These are phyloP conservation scores for Aplidium turbinatum DNA, from an alignment of 23 tunicate species.

Conservation along the genomic window DNA sequence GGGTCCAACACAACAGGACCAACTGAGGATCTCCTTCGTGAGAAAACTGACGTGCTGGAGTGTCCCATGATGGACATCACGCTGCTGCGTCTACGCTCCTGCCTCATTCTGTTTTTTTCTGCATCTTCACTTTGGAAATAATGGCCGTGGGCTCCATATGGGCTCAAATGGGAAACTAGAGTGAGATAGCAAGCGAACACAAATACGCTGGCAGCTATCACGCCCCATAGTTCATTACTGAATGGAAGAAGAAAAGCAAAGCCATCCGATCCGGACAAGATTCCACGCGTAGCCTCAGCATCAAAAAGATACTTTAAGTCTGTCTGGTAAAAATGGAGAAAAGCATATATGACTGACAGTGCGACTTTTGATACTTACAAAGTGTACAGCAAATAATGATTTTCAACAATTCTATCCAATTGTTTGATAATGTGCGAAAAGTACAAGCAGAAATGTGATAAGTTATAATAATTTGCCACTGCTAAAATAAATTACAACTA, in stretches of 20 bases:
- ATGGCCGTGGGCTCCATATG: slow-evolving; percentile 84
- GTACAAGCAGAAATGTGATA: too few species aligned
- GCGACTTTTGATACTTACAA: too few species aligned
- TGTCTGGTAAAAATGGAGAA: slow-evolving; percentile 33
- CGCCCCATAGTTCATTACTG: slow-evolving; percentile 43
- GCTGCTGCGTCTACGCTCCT: slow-evolving; percentile 54
- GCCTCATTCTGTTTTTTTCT: slow-evolving; percentile 34
- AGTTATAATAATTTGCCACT: too few species aligned
- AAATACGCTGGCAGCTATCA: slow-evolving; percentile 25
- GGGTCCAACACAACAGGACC: too few species aligned
- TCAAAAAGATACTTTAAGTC: slow-evolving; percentile 52
- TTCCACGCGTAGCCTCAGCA: slow-evolving; percentile 31
- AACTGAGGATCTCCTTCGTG: slow-evolving; percentile 17
- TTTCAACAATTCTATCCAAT: too few species aligned
- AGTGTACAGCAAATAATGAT: background rate
- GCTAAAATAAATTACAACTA: too few species aligned
- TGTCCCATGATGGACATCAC: slow-evolving; percentile 9
- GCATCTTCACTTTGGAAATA: slow-evolving; percentile 85
- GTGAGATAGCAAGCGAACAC: slow-evolving; percentile 58
- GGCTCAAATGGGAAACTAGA: slow-evolving; percentile 76
- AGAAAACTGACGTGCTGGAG: background rate
- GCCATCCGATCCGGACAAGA: slow-evolving; percentile 16
- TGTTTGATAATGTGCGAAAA: too few species aligned
- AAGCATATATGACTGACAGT: too few species aligned
- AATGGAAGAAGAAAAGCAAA: slow-evolving; percentile 70